A percentile compares a stretch with the other conserved stretches of the same genome.
These are phyloP conservation scores for Myanophis thanlyinensis DNA, from an alignment of 2,113 vertebrate species.

Conservation along the genomic window DNA sequence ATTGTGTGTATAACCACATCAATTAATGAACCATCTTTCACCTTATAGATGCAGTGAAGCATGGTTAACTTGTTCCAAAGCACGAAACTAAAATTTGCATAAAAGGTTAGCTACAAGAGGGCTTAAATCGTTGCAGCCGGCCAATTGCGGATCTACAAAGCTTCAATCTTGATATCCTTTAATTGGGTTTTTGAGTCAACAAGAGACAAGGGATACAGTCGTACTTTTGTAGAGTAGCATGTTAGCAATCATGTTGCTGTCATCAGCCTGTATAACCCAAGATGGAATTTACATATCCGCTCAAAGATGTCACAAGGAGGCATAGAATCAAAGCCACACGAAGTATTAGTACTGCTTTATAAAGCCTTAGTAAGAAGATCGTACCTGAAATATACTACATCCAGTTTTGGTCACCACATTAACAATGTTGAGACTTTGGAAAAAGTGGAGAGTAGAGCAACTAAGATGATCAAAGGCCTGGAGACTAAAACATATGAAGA, in stretches of 20 bases:
- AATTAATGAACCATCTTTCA: not conserved
- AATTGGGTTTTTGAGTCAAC: not conserved
- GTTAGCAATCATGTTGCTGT: not conserved
- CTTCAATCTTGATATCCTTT: not conserved
- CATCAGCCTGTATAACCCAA: not conserved
- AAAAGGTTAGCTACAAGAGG: not conserved
- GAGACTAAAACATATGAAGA: not conserved
- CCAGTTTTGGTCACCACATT: not conserved
- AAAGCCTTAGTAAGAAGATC: not conserved
- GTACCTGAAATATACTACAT: not conserved
- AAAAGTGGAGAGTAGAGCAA: not conserved
- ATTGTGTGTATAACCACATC: not conserved
- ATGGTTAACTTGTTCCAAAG: not conserved
- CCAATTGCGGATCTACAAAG: not conserved
- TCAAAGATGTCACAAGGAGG: not conserved
- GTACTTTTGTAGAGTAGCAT: not conserved
- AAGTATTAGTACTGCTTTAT: not conserved
- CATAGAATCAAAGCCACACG: not conserved
- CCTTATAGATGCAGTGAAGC: not conserved
- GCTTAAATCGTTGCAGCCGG: not conserved
- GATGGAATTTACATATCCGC: not conserved
- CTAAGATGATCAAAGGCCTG: not conserved
- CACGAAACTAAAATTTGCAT: not conserved
- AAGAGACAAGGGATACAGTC: not conserved
- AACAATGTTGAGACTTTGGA: not conserved